Percentiles rank a stretch among this genome's conserved stretches.
Evolutionary conservation across 1,140 invertebrate species (phyloP).

Genomic region (Drosophila lowei): DNA sequence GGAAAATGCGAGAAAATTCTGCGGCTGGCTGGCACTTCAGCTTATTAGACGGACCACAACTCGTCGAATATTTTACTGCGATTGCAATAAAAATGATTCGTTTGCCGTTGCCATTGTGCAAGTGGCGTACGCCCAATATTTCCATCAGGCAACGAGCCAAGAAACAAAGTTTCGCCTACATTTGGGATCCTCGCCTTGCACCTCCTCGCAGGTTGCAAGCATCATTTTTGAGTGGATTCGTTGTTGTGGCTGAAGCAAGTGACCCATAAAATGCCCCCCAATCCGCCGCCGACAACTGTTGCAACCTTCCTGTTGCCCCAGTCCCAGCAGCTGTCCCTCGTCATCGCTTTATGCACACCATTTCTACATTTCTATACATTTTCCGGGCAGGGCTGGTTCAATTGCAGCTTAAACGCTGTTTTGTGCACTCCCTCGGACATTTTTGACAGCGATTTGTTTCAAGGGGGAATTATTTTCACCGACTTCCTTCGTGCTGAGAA

Average conservation of each 20-base stretch:
- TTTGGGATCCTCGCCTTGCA: conserved; percentile 6
- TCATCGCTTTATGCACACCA: conserved; percentile 44
- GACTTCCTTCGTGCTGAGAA: not conserved
- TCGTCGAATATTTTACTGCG: conserved; percentile 36
- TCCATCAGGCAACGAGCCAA: conserved; percentile 44
- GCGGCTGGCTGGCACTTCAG: conserved; percentile 35
- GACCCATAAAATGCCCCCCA: conserved; percentile 52
- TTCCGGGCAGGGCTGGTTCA: conserved; percentile 35
- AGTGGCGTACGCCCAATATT: conserved; percentile 40
- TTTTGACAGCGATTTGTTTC: conserved; percentile 12
- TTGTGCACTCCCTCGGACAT: conserved; percentile 15
- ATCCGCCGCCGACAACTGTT: conserved; percentile 42
- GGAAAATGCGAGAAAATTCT: conserved; percentile 20
- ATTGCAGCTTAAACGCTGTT: conserved; percentile 49
- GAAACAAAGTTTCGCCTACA: conserved; percentile 36
- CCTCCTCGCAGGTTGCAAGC: conserved; percentile 1
- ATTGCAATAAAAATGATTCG: conserved; percentile 50
- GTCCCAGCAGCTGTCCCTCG: conserved; percentile 12
- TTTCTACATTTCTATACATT: conserved; percentile 16
- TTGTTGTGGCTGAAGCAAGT: conserved; percentile 43
- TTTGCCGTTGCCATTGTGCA: conserved; percentile 11
- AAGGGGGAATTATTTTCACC: not conserved
- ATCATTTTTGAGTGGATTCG: conserved; percentile 51
- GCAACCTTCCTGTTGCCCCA: conserved; percentile 21
- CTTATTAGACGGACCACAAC: conserved; percentile 45